A percentile compares a stretch with the other conserved stretches of the same genome.
Evolutionary conservation across 1,140 invertebrate genomes (phyloP).

Genomic region (Cydia amplana): DNA sequence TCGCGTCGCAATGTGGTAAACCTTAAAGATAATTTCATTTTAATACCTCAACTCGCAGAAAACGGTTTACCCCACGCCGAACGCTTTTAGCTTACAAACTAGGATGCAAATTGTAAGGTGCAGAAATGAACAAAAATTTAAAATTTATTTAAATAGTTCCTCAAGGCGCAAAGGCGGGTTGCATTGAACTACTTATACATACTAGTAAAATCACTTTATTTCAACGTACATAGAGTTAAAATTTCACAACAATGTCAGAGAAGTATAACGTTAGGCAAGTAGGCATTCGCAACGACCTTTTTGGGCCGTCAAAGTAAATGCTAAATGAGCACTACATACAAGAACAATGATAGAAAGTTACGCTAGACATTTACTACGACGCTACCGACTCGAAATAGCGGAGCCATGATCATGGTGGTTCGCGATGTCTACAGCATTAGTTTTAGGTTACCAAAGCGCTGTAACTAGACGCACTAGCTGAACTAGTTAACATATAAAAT

Average conservation of each 20-base stretch:
- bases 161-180: background rate
- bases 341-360: background rate
- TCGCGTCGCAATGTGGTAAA: no score
- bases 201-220: no score
- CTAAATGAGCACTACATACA: background rate
- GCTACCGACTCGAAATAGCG: no score
- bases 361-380: no score
- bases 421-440: no score
- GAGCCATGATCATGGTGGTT: no score
- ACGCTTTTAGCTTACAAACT: background rate
- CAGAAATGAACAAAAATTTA: background rate
- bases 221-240: background rate
- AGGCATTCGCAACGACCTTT: background rate
- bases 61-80: background rate
- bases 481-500: no score
- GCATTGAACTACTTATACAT: background rate
- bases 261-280: background rate
- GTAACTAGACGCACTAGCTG: no score
- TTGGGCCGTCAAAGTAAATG: background rate
- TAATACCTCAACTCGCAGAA: background rate
- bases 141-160: conserved; percentile 2
- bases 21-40: background rate
- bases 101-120: background rate
- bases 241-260: background rate
- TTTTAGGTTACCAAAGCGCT: no score